A percentile compares a stretch with the other conserved stretches of the same genome.
Conservation (phyloP, 2,113 vertebrate genomes). For the Potamarius usumacintae region DNA sequence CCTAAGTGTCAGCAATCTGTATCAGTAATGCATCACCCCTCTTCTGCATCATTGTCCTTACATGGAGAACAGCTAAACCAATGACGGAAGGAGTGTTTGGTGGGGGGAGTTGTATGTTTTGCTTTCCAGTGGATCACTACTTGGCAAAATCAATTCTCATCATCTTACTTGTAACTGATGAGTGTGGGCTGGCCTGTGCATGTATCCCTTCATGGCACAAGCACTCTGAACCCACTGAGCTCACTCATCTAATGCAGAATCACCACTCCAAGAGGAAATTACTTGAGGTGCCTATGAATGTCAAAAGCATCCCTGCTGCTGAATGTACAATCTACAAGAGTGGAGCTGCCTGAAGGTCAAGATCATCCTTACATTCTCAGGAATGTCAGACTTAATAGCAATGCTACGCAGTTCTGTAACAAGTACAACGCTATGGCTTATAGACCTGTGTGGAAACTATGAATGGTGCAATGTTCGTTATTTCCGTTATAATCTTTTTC, state of each 20-base stretch:
- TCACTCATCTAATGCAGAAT: constrained; percentile 46
- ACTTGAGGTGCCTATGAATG: constrained; percentile 61
- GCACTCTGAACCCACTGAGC: constrained; percentile 49
- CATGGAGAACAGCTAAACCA: constrained; percentile 59
- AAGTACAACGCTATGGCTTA: neutral
- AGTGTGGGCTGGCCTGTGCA: constrained; percentile 57
- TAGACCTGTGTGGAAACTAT: neutral
- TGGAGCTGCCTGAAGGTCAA: constrained; percentile 53
- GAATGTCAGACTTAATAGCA: constrained; percentile 20
- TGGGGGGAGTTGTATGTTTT: constrained; percentile 52
- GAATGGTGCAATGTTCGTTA: neutral
- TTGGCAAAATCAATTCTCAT: constrained; percentile 56
- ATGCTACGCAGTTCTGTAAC: neutral
- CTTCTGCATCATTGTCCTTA: constrained; percentile 55
- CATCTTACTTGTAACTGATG: constrained; percentile 48
- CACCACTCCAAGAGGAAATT: constrained; percentile 41
- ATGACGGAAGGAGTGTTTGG: constrained; percentile 54
- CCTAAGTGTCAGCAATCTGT: constrained; percentile 59
- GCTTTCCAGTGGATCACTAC: constrained; percentile 43
- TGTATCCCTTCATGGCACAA: constrained; percentile 43
- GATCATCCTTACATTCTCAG: constrained; percentile 41
- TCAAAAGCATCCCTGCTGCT: constrained; percentile 52
- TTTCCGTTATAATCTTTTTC: neutral
- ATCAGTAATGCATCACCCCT: constrained; percentile 49
- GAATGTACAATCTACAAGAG: constrained; percentile 47